Base-by-base conservation (phyloP, 2,113 vertebrate genomes). In the Epinephelus moara region DNA sequence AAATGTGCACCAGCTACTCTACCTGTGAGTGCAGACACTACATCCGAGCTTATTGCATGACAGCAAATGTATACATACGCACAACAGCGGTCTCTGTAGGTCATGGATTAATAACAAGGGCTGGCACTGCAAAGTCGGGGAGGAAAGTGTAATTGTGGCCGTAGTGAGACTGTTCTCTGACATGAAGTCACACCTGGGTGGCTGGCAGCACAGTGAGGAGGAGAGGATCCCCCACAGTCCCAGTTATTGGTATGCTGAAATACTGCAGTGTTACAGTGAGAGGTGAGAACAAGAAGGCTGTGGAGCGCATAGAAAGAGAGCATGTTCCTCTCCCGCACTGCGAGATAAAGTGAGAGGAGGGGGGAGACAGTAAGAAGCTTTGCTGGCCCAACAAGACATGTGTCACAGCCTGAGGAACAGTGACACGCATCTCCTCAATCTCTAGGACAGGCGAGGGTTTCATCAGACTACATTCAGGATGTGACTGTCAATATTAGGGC, bases 171-270 rank as follows among this genome's bases (percentile, higher is more conserved):
- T 86, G 76, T 87, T 91, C 80, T 75, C 88, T 91, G 94, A 94
- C 94, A 94, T 85, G 75, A 11, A 85, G 92, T 95, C 94, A 95
- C 92, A 95, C 92, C 94, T 94, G 91, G 92, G 78, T 89, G 88
- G 91, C 68, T 86, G 80, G 82, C 89, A 87, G 90, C 82, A 64
- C 70, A 52, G 73, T 66, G 82, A 85, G 75, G 70, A 88, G 71
- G 30, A 63, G 71, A 88, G 70, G 88, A 90, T 92, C 87, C 85
- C 89, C 84, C 85, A 84, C 91, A 85, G 82, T 88, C 77, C 70
- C 62, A 45, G 72, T 91, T 90, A 93, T 94, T 94, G 91, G 91
- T 94, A 94, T 94, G 93, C 94, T 84, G 89, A 88, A 91, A 89
- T 82, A 81, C 84, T 84, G 80, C 84, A 81, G 83, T 40, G 88